A percentile compares a stretch with the other conserved stretches of the same genome.
These are phyloP conservation scores for Zeugodacus cucurbitae DNA, from an alignment of 1,140 invertebrate species.

Conservation along the genomic window DNA sequence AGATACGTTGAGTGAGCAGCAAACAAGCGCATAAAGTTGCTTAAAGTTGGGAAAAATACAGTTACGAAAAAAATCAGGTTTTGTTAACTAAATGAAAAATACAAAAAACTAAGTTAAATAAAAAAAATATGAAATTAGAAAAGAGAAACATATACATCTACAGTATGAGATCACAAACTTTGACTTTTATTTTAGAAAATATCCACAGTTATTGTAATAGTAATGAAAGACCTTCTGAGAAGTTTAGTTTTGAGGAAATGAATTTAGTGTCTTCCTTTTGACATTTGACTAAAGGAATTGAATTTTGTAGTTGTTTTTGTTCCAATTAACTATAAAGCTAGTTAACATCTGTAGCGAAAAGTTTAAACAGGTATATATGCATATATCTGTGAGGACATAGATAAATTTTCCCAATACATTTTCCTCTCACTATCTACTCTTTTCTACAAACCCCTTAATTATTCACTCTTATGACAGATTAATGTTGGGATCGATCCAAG, in stretches of 20 bases:
- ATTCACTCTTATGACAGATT: too few species aligned
- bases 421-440: too few species aligned
- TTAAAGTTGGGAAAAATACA: neutral
- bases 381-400: too few species aligned
- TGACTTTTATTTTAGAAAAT: neutral
- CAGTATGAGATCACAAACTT: neutral
- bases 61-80: neutral
- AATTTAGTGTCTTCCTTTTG: neutral
- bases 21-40: neutral
- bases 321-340: too few species aligned
- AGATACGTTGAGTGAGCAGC: neutral
- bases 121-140: neutral
- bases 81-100: neutral
- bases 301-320: neutral
- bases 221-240: neutral
- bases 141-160: neutral
- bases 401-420: too few species aligned
- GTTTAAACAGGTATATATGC: too few species aligned
- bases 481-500: too few species aligned
- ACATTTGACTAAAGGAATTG: neutral
- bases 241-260: neutral
- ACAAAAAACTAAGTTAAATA: neutral
- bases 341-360: too few species aligned
- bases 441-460: too few species aligned
- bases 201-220: neutral